Conservation (phyloP, 2,113 vertebrate genomes). For the Psittacara wagleri region DNA sequence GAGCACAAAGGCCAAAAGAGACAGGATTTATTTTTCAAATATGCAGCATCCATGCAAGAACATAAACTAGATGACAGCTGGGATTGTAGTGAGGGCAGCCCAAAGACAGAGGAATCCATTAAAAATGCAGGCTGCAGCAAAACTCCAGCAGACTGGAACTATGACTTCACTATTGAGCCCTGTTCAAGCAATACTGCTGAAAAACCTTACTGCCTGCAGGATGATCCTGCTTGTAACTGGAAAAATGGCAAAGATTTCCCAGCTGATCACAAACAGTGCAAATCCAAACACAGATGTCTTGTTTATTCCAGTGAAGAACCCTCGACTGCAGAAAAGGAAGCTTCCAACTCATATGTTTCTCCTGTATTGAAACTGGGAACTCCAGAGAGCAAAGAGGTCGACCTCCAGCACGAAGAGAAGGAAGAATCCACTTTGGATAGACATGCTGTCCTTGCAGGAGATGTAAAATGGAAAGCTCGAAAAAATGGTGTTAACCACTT, state of each 20-base stretch:
- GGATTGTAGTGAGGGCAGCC: not conserved
- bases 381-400: not conserved
- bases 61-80: slow-evolving; percentile 23
- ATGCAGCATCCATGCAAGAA: not conserved
- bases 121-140: not conserved
- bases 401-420: not conserved
- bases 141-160: slow-evolving; percentile 43
- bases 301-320: not conserved
- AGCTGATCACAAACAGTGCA: slow-evolving; percentile 15
- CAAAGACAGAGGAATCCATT: not conserved
- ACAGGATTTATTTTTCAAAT: slow-evolving; percentile 53
- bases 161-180: not conserved
- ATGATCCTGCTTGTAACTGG: slow-evolving; percentile 1
- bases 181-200: slow-evolving; percentile 62
- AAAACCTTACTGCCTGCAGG: slow-evolving; percentile 74
- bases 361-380: not conserved
- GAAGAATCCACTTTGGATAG: slow-evolving; percentile 1
- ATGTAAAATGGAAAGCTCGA: not conserved
- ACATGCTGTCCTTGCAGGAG: not conserved
- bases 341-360: not conserved
- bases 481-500: slow-evolving; percentile 4
- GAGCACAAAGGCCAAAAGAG: not conserved
- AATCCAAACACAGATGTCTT: not conserved
- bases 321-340: not conserved
- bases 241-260: not conserved